Base-by-base conservation (phyloP, 1,140 invertebrate genomes). In the Sinonovacula constricta region DNA sequence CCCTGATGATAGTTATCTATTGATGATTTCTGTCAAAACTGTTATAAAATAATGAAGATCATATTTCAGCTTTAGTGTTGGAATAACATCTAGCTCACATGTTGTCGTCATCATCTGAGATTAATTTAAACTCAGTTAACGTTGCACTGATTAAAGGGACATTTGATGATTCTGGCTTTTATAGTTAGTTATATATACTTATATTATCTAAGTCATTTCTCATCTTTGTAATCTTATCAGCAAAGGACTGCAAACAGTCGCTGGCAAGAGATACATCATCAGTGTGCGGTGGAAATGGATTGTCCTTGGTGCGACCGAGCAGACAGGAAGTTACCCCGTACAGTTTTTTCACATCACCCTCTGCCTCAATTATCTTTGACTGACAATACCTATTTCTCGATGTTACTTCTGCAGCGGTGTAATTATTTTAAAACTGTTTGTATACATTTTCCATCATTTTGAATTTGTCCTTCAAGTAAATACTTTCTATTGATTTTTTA, bases 301-400 rank as follows among this genome's bases (percentile, higher is more conserved):
- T 54, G 53, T 54, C 53, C 53, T 54, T 54, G 5, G 53, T 7
- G 4, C 53, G 18, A 4, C 53, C 18, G n/a, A 54, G 53, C 53
- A 54, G n/a, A 7, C n/a, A 4, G 53, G 53, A 54, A 54, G 53
- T 54, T n/a, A 54, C 53, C 5, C 53, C n/a, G 26, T 54, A 54
- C 4, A 54, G 53, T 7, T 54, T 54, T 3, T 54, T 54, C 18
- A 54, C 53, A 54, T 54, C n/a, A 4, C 18, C 53, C 18, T 54
- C 53, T 54, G 53, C 18, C 4, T 54, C 53, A 7, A 18, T n/a
- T 5, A 54, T 54, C 26, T n/a, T 54, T 5, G 5, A 7, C 53
- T 54, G 18, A 69, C 39, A 69, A 30, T 22, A 69, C n/a, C 49
- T 31, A 28, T 22, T n/a, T 26, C 26, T 54, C 26, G 53, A n/a